Conservation (phyloP, 92 coral and sea anemone species). For the Nematostella vectensis region DNA sequence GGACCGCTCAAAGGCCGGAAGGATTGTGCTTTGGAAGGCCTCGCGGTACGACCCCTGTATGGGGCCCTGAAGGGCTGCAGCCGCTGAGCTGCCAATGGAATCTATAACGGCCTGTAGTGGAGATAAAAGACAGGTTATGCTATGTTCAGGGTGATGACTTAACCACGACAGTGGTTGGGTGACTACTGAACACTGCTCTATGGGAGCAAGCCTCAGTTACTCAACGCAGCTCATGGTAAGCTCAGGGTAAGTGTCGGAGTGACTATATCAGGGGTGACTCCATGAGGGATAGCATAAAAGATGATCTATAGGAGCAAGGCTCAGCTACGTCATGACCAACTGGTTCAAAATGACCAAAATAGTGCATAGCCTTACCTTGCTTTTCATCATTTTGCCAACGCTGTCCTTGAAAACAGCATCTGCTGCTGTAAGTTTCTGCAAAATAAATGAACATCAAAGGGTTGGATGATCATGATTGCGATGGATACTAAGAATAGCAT, state of each 20-base stretch:
- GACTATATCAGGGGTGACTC: too few relatives aligned
- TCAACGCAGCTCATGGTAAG: too few relatives aligned
- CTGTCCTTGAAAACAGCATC: slow-evolving; percentile 85
- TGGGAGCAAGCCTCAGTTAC: too few relatives aligned
- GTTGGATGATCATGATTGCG: not conserved
- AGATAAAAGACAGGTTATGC: not conserved
- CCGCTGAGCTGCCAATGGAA: slow-evolving; percentile 78
- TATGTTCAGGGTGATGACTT: not conserved
- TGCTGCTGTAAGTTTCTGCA: slow-evolving; percentile 86
- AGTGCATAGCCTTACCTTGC: slow-evolving; percentile 93
- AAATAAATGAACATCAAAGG: not conserved
- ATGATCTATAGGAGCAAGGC: too few relatives aligned
- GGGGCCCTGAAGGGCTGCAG: slow-evolving; percentile 80
- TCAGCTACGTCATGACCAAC: too few relatives aligned
- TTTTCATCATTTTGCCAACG: slow-evolving; percentile 78
- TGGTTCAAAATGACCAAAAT: too few relatives aligned
- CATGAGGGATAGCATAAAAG: too few relatives aligned
- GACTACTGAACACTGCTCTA: too few relatives aligned
- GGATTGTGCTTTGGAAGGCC: slow-evolving; percentile 65
- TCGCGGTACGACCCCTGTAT: slow-evolving; percentile 68
- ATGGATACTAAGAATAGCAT: too few relatives aligned
- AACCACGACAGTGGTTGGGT: too few relatives aligned
- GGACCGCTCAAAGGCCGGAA: slow-evolving; percentile 89
- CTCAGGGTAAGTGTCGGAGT: too few relatives aligned
- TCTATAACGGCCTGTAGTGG: slow-evolving; percentile 81